Conservation (phyloP, 1,140 invertebrate species). For the Cepaea nemoralis region DNA sequence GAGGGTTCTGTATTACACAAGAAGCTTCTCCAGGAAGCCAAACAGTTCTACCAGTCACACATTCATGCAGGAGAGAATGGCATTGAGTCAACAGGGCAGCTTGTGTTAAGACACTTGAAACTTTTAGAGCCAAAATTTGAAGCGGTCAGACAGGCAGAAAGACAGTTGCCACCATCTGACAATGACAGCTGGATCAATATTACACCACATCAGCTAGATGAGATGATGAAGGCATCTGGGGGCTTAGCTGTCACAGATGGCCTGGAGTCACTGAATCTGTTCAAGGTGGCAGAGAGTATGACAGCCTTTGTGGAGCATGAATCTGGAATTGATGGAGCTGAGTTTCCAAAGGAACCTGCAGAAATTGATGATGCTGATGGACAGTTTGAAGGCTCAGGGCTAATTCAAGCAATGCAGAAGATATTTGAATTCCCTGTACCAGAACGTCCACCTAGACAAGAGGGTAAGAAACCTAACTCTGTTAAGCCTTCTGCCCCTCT, state of each 20-base stretch:
- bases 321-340: constrained; percentile 86
- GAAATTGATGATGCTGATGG: constrained; percentile 69
- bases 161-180: constrained; percentile 61
- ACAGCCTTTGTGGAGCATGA: constrained; percentile 85
- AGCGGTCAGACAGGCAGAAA: constrained; percentile 59
- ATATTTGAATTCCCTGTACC: constrained; percentile 61
- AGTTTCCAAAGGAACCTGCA: constrained; percentile 65
- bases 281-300: constrained; percentile 77
- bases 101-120: constrained; percentile 17
- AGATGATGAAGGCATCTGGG: constrained; percentile 77
- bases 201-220: constrained; percentile 84
- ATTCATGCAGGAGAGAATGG: constrained; percentile 22
- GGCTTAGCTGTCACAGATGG: constrained; percentile 15
- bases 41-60: constrained; percentile 78
- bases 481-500: constrained; percentile 42
- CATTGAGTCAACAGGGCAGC: constrained; percentile 15
- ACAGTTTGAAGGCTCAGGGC: constrained; percentile 79
- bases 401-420: constrained; percentile 70
- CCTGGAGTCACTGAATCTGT: constrained; percentile 62
- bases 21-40: constrained; percentile 81
- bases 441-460: neutral
- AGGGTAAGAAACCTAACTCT: constrained; percentile 12
- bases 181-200: constrained; percentile 91
- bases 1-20: constrained; percentile 86
- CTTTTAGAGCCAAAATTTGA: constrained; percentile 35